Base-by-base conservation (phyloP, 2,888 invertebrate species). In the Odontomyia ornata region DNA sequence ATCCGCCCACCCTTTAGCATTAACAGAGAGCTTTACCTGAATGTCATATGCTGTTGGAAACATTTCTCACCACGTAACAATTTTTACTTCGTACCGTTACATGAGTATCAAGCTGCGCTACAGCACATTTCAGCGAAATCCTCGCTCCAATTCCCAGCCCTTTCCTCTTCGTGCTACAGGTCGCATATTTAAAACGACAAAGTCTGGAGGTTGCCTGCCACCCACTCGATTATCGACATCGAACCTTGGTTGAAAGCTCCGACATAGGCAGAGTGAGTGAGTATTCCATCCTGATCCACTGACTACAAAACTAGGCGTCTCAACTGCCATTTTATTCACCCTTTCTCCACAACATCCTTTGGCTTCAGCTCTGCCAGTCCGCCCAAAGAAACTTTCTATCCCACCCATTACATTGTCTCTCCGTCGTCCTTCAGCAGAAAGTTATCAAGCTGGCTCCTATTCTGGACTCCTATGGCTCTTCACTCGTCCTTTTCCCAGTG, bases 31-130 rank as follows among this genome's bases (percentile, higher is more conserved):
- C 60, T 57, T 56, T 57, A 57, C 57, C 60, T 73, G 73, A 60
- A 72, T 72, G 57, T 72, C 72, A 73, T 57, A 73, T 57, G 43
- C 73, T 69, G 23, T 25, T 69, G 47, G 73, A 21, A 73, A 73
- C 73, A 73, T 73, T 57, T 73, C 72, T 72, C 73, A 73, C 73
- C 47, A 36, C 27, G 23, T 36, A 36, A 36, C 23, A n/a, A 52
- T 56, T 30, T 72, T 60, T 72, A 46, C 71, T 18, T 71, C 25
- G n/a, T 23, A 2, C 11, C 7, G 21, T 36, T 67, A 67, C 67
- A 23, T 11, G 43, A 30, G 43, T 36, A 64, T 64, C 64, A n/a
- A 64, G 28, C 64, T 64, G 64, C 36, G 9, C 21, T 46, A 46
- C 67, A n/a, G 18, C 43, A 43, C 43, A 69, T 69, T 47, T 69